These are phyloP conservation scores for Papilio aristodemus DNA, from an alignment of 1,140 invertebrate species.

Conservation along the genomic window DNA sequence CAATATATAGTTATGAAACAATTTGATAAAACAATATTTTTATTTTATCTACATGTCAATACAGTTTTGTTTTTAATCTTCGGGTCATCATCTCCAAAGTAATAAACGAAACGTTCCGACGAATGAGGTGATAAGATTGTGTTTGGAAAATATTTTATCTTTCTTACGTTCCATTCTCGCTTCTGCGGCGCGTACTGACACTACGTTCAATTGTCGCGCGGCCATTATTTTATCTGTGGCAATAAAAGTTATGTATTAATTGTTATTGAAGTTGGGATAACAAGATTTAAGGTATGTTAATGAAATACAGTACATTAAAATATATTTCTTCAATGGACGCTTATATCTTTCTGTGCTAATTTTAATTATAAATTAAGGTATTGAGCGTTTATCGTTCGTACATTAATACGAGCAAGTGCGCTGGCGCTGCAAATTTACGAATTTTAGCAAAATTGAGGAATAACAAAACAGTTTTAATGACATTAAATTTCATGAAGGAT, in stretches of 20 bases:
- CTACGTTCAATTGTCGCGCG: neutral
- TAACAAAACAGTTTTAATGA: no score
- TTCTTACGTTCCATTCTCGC: slow-evolving; percentile 27
- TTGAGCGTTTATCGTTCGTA: no score
- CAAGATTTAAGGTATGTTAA: neutral
- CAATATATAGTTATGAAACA: no score
- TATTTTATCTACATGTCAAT: neutral
- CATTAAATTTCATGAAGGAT: no score
- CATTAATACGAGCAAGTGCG: no score
- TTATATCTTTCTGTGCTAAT: no score
- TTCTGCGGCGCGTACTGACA: slow-evolving; percentile 10
- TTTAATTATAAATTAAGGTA: no score
- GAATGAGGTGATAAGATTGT: slow-evolving; percentile 31
- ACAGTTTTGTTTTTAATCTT: slow-evolving; percentile 8
- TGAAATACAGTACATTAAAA: neutral
- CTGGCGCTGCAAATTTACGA: no score
- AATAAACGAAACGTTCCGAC: neutral
- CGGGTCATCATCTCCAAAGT: neutral
- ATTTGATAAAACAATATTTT: neutral
- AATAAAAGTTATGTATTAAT: slow-evolving; percentile 7
- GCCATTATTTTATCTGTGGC: neutral
- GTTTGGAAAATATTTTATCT: slow-evolving; percentile 22
- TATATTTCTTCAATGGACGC: no score
- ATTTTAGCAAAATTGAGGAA: no score
- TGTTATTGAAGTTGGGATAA: neutral